These are phyloP conservation scores for Calosoma granatense DNA, from an alignment of 1,140 invertebrate species.

Conservation along the genomic window DNA sequence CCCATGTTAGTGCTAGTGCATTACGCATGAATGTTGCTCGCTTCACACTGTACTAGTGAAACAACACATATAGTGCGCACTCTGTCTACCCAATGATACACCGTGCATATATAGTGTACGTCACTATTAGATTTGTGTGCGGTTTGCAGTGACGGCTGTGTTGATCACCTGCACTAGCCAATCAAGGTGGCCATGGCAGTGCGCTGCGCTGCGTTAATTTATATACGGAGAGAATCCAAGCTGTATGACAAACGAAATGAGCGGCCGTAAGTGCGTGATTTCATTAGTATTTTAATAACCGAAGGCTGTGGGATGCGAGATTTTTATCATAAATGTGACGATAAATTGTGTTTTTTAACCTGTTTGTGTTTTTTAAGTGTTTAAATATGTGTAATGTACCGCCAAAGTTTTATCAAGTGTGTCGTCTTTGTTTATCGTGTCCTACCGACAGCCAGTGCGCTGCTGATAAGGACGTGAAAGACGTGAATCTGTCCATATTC, in stretches of 20 bases:
- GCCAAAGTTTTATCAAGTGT: constrained; percentile 54
- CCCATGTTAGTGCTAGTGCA: too few species aligned
- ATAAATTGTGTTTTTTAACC: constrained; percentile 18
- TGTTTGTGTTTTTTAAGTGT: constrained; percentile 27
- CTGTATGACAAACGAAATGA: constrained; percentile 11
- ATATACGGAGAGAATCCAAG: constrained; percentile 13
- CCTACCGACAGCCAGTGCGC: constrained; percentile 34
- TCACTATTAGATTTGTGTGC: neutral
- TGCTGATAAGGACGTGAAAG: constrained; percentile 46
- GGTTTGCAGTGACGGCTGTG: constrained; percentile 2
- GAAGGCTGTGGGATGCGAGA: constrained; percentile 16
- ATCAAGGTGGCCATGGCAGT: constrained; percentile 32
- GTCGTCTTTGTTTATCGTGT: constrained; percentile 47
- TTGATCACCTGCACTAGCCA: constrained; percentile 11
- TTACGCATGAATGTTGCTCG: too few species aligned
- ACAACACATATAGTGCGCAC: too few species aligned
- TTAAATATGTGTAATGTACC: constrained; percentile 56
- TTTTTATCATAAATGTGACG: constrained; percentile 24
- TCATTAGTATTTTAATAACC: constrained; percentile 10
- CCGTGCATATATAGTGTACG: too few species aligned
- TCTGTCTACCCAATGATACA: too few species aligned
- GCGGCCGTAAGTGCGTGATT: constrained; percentile 4
- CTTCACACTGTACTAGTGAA: too few species aligned
- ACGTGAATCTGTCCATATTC: constrained; percentile 47
- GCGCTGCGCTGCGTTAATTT: constrained; percentile 35